A percentile compares a stretch with the other conserved stretches of the same genome.
phyloP scores from a whole-genome alignment of 2,797 vertebrate species.

The Bradypodion pumilum region DNA sequence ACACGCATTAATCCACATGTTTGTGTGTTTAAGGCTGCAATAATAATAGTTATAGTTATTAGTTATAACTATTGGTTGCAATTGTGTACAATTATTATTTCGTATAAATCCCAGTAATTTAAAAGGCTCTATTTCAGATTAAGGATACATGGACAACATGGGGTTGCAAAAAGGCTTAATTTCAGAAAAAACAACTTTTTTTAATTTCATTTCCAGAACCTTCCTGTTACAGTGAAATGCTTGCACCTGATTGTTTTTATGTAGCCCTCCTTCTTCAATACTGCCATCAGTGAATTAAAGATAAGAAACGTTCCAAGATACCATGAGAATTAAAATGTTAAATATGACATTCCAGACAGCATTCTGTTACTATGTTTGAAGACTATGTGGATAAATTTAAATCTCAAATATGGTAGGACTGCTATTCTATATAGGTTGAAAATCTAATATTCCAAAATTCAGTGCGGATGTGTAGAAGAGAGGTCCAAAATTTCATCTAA shows the following conservation, averaged over 20 bases:
- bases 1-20: neutral
- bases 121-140: neutral
- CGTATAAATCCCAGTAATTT: neutral
- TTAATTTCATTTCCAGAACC: constrained; percentile 5
- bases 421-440: neutral
- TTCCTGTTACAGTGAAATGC: neutral
- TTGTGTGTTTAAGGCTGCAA: constrained; percentile 23
- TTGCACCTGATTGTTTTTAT: neutral
- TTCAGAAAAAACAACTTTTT: constrained; percentile 11
- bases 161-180: constrained; percentile 18
- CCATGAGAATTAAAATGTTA: neutral
- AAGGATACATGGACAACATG: neutral
- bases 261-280: neutral
- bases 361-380: neutral
- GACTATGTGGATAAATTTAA: neutral
- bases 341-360: neutral
- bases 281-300: neutral
- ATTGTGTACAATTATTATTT: neutral
- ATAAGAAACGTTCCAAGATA: constrained; percentile 3
- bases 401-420: neutral
- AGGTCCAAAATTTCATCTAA: too few species aligned
- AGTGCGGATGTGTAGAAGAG: too few species aligned
- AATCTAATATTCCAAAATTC: neutral
- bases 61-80: constrained; percentile 9
- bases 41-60: too few species aligned